Evolutionary conservation across 2,888 invertebrate genomes (phyloP), one percentile per base, ranked within the genome.

Genomic region (Eupithecia subfuscata): DNA sequence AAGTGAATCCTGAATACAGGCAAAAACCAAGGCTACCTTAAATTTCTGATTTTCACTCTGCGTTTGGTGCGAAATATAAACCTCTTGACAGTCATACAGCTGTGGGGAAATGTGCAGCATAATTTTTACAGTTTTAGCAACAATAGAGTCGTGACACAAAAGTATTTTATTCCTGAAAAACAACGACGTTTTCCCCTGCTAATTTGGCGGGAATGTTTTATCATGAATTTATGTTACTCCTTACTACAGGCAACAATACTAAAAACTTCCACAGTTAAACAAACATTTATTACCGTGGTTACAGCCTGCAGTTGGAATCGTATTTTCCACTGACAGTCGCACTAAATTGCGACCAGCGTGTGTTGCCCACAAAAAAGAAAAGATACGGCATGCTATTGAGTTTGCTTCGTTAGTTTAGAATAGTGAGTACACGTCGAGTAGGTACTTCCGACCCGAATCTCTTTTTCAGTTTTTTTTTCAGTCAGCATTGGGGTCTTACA

Each of bases 331-430:
- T 52, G 60, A 77, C 74, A 77, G 71, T 43, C 67, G 73, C 73
- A 65, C 52, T 78, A 77, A 77, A 75, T 76, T 65, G 71, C 73
- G 43, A 69, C 74, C 76, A 74, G 74, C 69, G 70, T 68, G 70
- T 30, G 70, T 73, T 73, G 63, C 69, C 75, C 73, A 69, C 74
- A 75, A 75, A 77, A 76, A 71, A 43, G 12, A 56, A 11, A 65
- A 69, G 75, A 69, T 40, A 22, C 40, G 37, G 40, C 75, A 75
- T 74, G 22, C 74, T 74, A 67, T 70, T 65, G 43, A 40, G 60
- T 76, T 75, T 74, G 75, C 75, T 78, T 78, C 75, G 76, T 74
- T 78, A 71, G 70, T 74, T 74, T 71, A 71, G 74, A 77, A 74
- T 67, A 74, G 67, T 37, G 65, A 45, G 65, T 68, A 25, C 14